Evolutionary conservation across 1,140 invertebrate species (phyloP).

Genomic region (Papilio polyxenes): DNA sequence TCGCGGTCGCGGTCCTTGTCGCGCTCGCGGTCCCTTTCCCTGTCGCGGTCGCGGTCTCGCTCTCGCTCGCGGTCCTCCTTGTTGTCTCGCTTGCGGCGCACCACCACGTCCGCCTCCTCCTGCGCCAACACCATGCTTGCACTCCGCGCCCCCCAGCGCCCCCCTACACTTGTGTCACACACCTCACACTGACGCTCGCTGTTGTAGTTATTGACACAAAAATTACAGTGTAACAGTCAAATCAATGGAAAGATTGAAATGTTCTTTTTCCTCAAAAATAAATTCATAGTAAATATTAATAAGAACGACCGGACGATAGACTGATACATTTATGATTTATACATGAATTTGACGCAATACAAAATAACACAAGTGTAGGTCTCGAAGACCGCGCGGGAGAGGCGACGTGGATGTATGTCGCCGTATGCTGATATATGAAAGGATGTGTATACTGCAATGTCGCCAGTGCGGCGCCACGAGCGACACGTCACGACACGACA

Average conservation of each 20-base stretch:
- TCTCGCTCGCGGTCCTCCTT: conserved; percentile 51
- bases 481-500: conserved; percentile 26
- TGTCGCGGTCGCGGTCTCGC: conserved; percentile 42
- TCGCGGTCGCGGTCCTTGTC: too few relatives aligned
- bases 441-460: neutral
- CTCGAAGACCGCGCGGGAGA: neutral
- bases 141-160: neutral
- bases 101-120: conserved; percentile 74
- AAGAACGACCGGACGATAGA: too few relatives aligned
- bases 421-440: neutral
- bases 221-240: too few relatives aligned
- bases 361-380: neutral
- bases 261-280: too few relatives aligned
- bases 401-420: conserved; percentile 11
- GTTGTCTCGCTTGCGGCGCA: conserved; percentile 62
- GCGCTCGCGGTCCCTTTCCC: conserved; percentile 43
- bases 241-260: too few relatives aligned
- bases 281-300: too few relatives aligned
- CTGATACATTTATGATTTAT: too few relatives aligned
- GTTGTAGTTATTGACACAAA: too few relatives aligned
- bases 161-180: neutral
- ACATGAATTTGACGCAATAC: too few relatives aligned
- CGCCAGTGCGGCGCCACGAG: conserved; percentile 18
- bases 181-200: too few relatives aligned
- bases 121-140: conserved; percentile 51